Percentiles rank a stretch among this genome's conserved stretches.
These are phyloP conservation scores for Protosalanx chinensis DNA, from an alignment of 2,797 vertebrate species.

Conservation along the genomic window DNA sequence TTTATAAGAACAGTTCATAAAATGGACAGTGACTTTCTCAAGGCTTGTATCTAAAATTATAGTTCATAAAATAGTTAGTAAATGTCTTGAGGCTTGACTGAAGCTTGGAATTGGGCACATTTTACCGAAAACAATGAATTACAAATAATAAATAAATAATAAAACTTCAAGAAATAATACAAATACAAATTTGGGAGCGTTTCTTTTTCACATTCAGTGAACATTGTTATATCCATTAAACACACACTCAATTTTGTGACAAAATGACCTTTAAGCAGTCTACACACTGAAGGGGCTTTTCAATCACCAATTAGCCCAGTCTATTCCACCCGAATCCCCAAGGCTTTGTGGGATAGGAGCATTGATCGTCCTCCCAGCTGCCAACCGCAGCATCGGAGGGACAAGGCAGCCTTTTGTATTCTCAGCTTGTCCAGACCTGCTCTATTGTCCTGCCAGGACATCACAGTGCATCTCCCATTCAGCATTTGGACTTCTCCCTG, in stretches of 20 bases:
- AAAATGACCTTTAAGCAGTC: slow-evolving; percentile 54
- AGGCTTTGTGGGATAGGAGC: slow-evolving; percentile 11
- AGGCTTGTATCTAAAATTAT: too few relatives aligned
- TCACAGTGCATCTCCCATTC: not conserved
- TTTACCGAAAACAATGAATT: too few relatives aligned
- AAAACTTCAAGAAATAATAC: too few relatives aligned
- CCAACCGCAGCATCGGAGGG: slow-evolving; percentile 8
- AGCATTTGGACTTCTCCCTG: not conserved
- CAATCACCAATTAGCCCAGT: slow-evolving; percentile 53
- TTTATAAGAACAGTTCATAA: not conserved
- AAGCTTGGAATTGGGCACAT: too few relatives aligned
- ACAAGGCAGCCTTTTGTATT: slow-evolving; percentile 8
- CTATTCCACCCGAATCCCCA: slow-evolving; percentile 39
- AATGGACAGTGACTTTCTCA: not conserved
- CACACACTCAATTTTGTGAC: slow-evolving; percentile 43
- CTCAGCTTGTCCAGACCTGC: not conserved
- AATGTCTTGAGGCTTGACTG: too few relatives aligned
- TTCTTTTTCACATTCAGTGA: too few relatives aligned
- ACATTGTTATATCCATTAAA: slow-evolving; percentile 4
- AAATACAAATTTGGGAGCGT: too few relatives aligned
- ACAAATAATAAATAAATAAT: too few relatives aligned
- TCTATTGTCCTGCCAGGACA: not conserved
- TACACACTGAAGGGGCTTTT: slow-evolving; percentile 41
- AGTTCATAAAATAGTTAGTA: too few relatives aligned
- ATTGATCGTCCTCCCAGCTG: slow-evolving; percentile 16